Evolutionary conservation across 2,888 invertebrate species (phyloP), one percentile per base, ranked within the genome.

Genomic region (Habroteleia sp.): DNA sequence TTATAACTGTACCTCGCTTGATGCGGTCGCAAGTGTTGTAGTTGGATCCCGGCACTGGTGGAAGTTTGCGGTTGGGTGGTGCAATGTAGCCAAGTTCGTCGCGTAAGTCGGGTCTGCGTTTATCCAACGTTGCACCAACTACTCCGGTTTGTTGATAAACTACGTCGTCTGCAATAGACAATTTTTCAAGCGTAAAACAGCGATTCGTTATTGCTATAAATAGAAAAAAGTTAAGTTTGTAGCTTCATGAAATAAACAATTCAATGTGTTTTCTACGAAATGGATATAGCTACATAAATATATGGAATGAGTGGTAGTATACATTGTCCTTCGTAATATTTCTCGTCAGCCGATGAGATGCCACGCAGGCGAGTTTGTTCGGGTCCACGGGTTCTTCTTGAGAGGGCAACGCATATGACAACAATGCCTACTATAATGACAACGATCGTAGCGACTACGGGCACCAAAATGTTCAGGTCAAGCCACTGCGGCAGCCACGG

Each of bases 71-170:
- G 89, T 97, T 97, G 56, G 96, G 97, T 13, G 97, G 96, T 0
- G 97, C 96, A 89, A 97, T 97, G 90, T 97, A 97, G 58, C 96
- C 97, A 23, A 97, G 91, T 87, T 97, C 96, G 87, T 96, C 96
- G 20, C 96, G 92, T 20, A 96, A 91, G 81, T 94, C 94, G 0
- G 95, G 95, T 76, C 95, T 93, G 77, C 93, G 91, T 87, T 96
- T 96, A 90, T 96, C 96, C 85, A 96, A 89, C 0, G 96, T 96
- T 63, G 93, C 93, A 69, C 90, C 91, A 75, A 91, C 92, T 77
- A 91, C 91, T 86, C 93, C 93, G 0, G 95, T 94, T 85, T 96
- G 95, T 90, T 96, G 96, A 91, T 96, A 96, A 69, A 96, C 95
- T 63, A 96, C 96, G 89, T 96, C 96, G 90, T 96, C 96, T 96